These are phyloP conservation scores for Molorchus minor DNA, from an alignment of 2,888 invertebrate genomes.

Conservation along the genomic window DNA sequence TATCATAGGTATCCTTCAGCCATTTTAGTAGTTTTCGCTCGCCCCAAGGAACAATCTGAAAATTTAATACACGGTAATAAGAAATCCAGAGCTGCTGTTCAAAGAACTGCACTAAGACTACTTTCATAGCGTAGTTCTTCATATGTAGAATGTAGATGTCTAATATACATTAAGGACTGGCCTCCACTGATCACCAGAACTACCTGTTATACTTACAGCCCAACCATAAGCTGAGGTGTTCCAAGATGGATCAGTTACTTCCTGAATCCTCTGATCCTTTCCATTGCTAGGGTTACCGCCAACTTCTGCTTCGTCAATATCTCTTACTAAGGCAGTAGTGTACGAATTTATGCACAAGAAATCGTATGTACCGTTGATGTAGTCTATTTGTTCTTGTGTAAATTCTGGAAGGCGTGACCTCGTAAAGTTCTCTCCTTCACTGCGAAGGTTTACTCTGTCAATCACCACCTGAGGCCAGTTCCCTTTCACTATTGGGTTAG, in stretches of 20 bases:
- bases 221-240: not conserved
- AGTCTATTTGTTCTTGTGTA: constrained; percentile 67
- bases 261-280: constrained; percentile 1
- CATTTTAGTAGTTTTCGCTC: constrained; percentile 67
- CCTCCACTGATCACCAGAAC: not conserved
- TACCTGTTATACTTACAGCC: not conserved
- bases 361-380: constrained; percentile 71
- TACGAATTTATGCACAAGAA: constrained; percentile 81
- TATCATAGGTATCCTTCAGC: constrained; percentile 57
- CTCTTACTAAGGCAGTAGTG: constrained; percentile 66
- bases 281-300: constrained; percentile 22
- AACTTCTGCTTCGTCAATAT: constrained; percentile 15
- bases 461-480: constrained; percentile 75
- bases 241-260: constrained; percentile 3
- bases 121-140: too few species aligned
- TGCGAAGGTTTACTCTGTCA: constrained; percentile 66
- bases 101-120: too few species aligned
- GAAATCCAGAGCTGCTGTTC: too few species aligned
- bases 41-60: constrained; percentile 67
- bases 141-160: too few species aligned
- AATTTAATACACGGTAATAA: constrained; percentile 48
- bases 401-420: constrained; percentile 72
- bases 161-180: not conserved
- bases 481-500: constrained; percentile 72
- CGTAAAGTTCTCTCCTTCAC: constrained; percentile 58